Evolutionary conservation across 2,888 invertebrate genomes (phyloP), one percentile per base, ranked within the genome.

Genomic region (Lasioglossum leucozonium): DNA sequence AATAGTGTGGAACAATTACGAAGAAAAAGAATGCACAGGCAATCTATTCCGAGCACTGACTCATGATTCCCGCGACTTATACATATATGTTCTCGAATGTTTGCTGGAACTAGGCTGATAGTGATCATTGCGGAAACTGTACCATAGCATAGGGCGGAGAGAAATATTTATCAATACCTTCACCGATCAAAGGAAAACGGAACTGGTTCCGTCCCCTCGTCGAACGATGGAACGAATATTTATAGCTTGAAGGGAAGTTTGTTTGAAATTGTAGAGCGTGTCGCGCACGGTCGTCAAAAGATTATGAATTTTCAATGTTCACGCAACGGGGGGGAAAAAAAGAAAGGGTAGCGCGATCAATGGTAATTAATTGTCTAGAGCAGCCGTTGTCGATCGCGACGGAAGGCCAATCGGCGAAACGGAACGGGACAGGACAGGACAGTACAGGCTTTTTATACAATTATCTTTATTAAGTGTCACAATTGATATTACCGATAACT

Each of bases 401-500:
- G 37, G 13, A 47, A 55, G 67, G 11, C 4, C 30, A 3, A 18
- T 34, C 18, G 16, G 18, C 18, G 34, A 18, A 62, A 8, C 30
- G 16, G 62, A 62, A 8, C 30, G 16, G 62, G 34, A 8, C 8
- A 55, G 62, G 58, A 13, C 8, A 8, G 30, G 16, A 18, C 62
- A 4, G 30, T 30, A 8, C 62, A 30, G 30, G 8, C 13, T 76
- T 81, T 89, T 86, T 90, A 90, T 86, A 90, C 87, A 90, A 90
- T 86, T 40, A 83, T 80, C 88, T 73, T 90, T 90, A 90, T 90
- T 90, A 87, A 73, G 85, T 85, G 85, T 88, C 85, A 88, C 87
- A 87, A 85, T 77, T 83, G 82, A 82, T 87, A 81, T 86, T 86
- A 85, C 82, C 79, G 84, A 86, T 74, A 85, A 87, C 71, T 81